phyloP scores from a whole-genome alignment of 2,113 vertebrate genomes.

The Alethe castanea region DNA sequence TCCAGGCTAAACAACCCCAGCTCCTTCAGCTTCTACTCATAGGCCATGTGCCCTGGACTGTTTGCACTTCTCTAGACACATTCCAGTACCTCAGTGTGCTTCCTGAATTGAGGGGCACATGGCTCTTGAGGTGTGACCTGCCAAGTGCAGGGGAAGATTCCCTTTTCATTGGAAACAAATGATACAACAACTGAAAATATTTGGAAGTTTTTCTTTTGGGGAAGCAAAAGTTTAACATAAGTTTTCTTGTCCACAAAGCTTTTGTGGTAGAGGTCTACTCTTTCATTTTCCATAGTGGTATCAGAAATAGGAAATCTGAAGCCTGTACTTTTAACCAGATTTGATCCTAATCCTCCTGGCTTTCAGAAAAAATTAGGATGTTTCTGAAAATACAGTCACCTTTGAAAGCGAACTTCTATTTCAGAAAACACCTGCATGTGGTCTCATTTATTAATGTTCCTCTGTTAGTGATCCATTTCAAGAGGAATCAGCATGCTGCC shows the following conservation, averaged over 20 bases:
- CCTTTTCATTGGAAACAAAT: background rate
- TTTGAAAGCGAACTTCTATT: background rate
- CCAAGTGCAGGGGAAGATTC: rapidly evolving
- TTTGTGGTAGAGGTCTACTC: background rate
- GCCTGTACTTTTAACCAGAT: background rate
- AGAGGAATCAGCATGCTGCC: background rate
- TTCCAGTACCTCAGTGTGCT: background rate
- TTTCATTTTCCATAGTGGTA: background rate
- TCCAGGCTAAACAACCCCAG: background rate
- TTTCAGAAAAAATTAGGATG: background rate
- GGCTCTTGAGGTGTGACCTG: too few relatives aligned
- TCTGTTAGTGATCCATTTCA: background rate
- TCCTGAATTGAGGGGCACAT: background rate
- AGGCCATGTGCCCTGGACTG: background rate
- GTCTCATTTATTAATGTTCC: background rate
- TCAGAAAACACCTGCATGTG: background rate
- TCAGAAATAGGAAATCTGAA: background rate
- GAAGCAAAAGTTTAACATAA: background rate
- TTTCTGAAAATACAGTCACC: background rate
- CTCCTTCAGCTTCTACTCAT: background rate
- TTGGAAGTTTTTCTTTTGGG: background rate
- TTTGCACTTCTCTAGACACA: background rate
- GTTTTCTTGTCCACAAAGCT: background rate
- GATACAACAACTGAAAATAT: background rate
- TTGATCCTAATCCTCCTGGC: background rate